Base-by-base conservation (phyloP, 23 tunicate species). In the Ciona savignyi region DNA sequence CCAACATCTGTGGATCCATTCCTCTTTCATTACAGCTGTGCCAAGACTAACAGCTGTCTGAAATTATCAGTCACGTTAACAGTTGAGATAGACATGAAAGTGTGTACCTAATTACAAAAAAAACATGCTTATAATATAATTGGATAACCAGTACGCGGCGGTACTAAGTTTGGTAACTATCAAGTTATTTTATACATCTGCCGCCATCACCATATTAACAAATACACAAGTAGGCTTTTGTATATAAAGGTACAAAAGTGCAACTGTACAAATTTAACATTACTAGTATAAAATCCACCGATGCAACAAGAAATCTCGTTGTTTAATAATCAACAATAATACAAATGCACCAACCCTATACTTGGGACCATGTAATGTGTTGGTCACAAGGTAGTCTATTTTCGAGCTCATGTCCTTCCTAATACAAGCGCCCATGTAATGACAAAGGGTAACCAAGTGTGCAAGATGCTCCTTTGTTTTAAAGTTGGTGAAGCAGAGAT, bases 21-120 rank as follows among this genome's bases (percentile, higher is more conserved):
- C 86, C 67, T 91, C 90, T 31, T 88, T 80, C 91, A 91, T 84
- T 22, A 84, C 86, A 23, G 90, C 86, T 25, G 83, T 80, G 0
- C 97, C 97, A 33, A 91, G 82, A 66, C 97, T 91, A 2, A 91
- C 91, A 42, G 97, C 97, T 6, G 91, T 81, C 86, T 89, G 51
- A 35, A 70, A 68, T 3, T 63, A 25, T 25, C 4, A 63, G 4
- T 25, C 56, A 42, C 15, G 15, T 15, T 42, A n/a, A 49, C 20
- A 49, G 20, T 49, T 49, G 15, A 11, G 15, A 11, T 49, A 49
- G 15, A 49, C 61, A 49, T 11, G 20, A 11, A 49, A 20, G 61
- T 49, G 20, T 20, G 20, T 49, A 20, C 20, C 61, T 11, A 11
- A 49, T 49, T 49, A 20, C 20, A 49, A 49, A 49, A 49, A 11